A percentile compares a stretch with the other conserved stretches of the same genome.
These are phyloP conservation scores for Colossoma macropomum DNA, from an alignment of 2,113 vertebrate genomes.

Conservation along the genomic window DNA sequence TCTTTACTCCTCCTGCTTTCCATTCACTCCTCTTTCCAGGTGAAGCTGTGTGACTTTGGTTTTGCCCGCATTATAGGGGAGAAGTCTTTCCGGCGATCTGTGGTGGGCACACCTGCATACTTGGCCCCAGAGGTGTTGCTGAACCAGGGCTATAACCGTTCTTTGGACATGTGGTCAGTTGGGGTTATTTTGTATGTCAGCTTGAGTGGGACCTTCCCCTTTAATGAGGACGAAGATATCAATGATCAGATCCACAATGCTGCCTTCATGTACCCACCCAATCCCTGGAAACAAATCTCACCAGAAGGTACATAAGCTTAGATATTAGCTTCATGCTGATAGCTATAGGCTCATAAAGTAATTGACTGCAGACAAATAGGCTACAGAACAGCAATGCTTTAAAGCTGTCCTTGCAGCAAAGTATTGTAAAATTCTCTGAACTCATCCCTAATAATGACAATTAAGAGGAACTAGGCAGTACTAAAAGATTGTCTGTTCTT, in stretches of 20 bases:
- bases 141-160: constrained; percentile 94
- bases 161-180: constrained; percentile 94
- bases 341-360: background rate
- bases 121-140: constrained; percentile 89
- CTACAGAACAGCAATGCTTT: background rate
- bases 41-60: constrained; percentile 92
- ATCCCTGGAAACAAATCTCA: constrained; percentile 89
- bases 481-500: too few species aligned
- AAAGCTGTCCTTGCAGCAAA: background rate
- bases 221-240: constrained; percentile 94
- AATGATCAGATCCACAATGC: constrained; percentile 95
- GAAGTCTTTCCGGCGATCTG: constrained; percentile 91
- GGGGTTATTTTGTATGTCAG: constrained; percentile 95
- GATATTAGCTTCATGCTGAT: background rate
- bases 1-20: background rate
- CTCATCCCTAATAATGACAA: too few species aligned
- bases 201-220: constrained; percentile 91
- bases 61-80: constrained; percentile 93
- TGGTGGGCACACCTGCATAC: constrained; percentile 92
- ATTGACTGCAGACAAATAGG: background rate
- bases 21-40: constrained; percentile 67
- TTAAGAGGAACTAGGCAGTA: too few species aligned
- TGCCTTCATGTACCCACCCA: constrained; percentile 91
- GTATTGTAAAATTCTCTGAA: background rate
- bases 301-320: constrained; percentile 77